phyloP scores from a whole-genome alignment of 1,140 invertebrate genomes.

The Camponotus pennsylvanicus region DNA sequence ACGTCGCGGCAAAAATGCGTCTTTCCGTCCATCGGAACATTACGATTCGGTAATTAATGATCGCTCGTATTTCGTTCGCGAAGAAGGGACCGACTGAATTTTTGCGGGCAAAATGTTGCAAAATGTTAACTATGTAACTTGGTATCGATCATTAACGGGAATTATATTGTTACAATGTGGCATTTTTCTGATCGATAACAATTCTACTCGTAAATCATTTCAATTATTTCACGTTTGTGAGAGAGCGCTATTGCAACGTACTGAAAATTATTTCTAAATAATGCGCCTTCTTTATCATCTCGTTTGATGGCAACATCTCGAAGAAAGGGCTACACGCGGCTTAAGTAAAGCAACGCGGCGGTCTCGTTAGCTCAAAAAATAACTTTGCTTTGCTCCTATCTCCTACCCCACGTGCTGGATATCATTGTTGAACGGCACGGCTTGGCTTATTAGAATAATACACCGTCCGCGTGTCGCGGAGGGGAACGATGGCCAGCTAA shows the following conservation, averaged over 20 bases:
- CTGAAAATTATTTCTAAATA: not conserved
- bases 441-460: slow-evolving; percentile 83
- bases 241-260: not conserved
- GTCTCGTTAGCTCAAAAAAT: slow-evolving; percentile 65
- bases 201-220: not conserved
- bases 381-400: slow-evolving; percentile 51
- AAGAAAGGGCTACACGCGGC: slow-evolving; percentile 22
- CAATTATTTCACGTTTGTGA: no score
- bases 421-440: slow-evolving; percentile 73
- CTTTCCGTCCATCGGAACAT: slow-evolving; percentile 9
- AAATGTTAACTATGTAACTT: no score
- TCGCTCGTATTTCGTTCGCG: not conserved
- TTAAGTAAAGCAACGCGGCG: slow-evolving; percentile 55
- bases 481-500: slow-evolving; percentile 74
- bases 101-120: not conserved
- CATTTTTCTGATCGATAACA: not conserved
- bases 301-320: not conserved
- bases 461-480: slow-evolving; percentile 69
- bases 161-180: not conserved
- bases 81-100: not conserved
- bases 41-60: slow-evolving; percentile 4
- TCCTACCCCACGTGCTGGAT: slow-evolving; percentile 50
- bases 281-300: not conserved
- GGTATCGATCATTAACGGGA: not conserved
- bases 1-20: not conserved